Base-by-base conservation (phyloP, 2,113 vertebrate species). In the Sinocyclocheilus rhinocerous region DNA sequence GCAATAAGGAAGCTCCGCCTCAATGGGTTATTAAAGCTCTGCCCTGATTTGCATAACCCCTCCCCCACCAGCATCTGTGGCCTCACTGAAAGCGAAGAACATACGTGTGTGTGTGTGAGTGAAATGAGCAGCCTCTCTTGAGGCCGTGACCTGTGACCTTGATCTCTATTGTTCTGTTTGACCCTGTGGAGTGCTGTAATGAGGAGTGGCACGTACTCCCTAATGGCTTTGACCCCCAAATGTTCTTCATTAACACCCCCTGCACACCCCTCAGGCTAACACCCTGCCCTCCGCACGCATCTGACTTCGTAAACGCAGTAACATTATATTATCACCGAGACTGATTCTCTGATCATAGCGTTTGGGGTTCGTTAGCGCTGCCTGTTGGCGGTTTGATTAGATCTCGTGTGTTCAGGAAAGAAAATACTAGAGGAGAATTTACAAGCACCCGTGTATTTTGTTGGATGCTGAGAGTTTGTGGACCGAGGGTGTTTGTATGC, bases 11-110 rank as follows among this genome's bases (percentile, higher is more conserved):
- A 86, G 79, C 89, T 15, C 87, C 69, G 15, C 79, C 48, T 86
- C 87, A 85, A 82, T 75, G 84, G 90, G 80, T 88, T 88, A 92
- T 89, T 89, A 89, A 84, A 76, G 67, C 86, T 85, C 80, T 87
- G 70, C 61, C 87, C 79, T 89, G 83, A 89, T 90, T 90, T 90
- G 87, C 87, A 88, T 87, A 90, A 85, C 78, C 86, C 83, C 86
- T 12, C 70, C 86, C 85, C 89, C 45, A 63, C 52, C 15, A 88
- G 85, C 88, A 90, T 90, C 88, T 90, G 89, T 83, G 88, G 86
- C 87, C 88, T 76, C 79, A 79, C 76, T 86, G 76, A 42, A 82
- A 52, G 76, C 48, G 22, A 26, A 12, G 69, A 4, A 16, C 72
- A 75, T 24, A 26, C 22, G 59, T n/a, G 15, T 52, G 61, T 84